Conservation (phyloP, 2,797 vertebrate genomes). For the Margarornis squamiger region DNA sequence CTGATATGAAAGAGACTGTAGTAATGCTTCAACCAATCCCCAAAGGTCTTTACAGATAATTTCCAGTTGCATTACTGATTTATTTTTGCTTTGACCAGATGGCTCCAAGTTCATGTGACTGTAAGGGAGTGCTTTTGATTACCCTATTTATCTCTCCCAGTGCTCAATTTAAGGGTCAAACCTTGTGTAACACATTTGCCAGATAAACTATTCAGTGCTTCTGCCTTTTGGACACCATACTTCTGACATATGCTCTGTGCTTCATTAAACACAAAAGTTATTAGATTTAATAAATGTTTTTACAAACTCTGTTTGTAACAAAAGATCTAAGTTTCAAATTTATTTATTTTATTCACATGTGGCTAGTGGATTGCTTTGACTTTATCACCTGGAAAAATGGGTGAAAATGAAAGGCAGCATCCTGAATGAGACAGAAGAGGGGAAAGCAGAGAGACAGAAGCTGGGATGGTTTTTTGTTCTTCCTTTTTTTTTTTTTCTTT, state of each 20-base stretch:
- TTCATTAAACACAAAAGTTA: conserved; percentile 74
- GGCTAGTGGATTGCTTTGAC: neutral
- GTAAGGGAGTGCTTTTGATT: conserved; percentile 72
- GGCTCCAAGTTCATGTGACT: conserved; percentile 71
- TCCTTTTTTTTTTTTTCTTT: neutral
- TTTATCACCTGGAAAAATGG: neutral
- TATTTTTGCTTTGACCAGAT: conserved; percentile 75
- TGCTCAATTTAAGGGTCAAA: conserved; percentile 75
- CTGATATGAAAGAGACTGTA: conserved; percentile 30
- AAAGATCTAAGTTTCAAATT: conserved; percentile 24
- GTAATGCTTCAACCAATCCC: conserved; percentile 50
- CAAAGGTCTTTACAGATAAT: conserved; percentile 68
- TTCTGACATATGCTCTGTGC: conserved; percentile 72
- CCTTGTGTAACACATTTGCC: conserved; percentile 72
- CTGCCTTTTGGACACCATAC: conserved; percentile 64
- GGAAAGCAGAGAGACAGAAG: conserved; percentile 7
- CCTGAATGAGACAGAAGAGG: neutral
- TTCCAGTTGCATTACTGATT: conserved; percentile 74
- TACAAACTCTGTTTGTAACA: conserved; percentile 60
- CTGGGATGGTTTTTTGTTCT: neutral
- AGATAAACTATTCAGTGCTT: conserved; percentile 68
- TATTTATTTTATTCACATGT: conserved; percentile 3
- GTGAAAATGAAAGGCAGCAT: neutral
- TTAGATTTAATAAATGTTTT: conserved; percentile 71
- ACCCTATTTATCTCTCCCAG: conserved; percentile 72